Conservation (phyloP, 2,113 vertebrate species). For the Leucosticte australis region DNA sequence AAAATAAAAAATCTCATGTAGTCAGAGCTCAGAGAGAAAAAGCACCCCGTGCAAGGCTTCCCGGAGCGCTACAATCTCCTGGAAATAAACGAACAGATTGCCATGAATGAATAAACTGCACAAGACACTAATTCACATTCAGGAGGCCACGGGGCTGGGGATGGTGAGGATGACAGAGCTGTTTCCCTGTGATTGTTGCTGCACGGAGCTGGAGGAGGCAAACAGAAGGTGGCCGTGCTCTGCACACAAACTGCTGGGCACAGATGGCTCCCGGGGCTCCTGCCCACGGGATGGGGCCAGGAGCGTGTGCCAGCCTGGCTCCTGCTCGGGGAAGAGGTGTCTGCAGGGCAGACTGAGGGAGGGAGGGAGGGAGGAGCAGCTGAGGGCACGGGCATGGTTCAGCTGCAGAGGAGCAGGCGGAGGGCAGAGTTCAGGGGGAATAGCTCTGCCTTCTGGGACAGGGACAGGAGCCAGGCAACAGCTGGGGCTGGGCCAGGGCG, state of each 20-base stretch:
- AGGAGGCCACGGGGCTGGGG: constrained; percentile 3
- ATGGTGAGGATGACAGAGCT: neutral
- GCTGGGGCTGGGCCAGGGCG: neutral
- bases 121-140: constrained; percentile 48
- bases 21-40: neutral
- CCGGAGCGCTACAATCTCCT: neutral
- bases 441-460: neutral
- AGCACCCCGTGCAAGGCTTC: neutral
- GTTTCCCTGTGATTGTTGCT: neutral
- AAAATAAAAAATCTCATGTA: neutral
- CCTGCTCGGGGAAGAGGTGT: neutral
- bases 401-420: neutral
- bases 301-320: neutral
- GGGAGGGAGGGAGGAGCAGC: neutral
- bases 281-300: neutral
- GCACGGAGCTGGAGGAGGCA: neutral
- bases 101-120: constrained; percentile 52
- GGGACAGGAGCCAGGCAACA: rapidly evolving
- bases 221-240: constrained; percentile 24
- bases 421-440: neutral
- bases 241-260: neutral
- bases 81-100: constrained; percentile 59
- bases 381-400: neutral
- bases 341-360: neutral
- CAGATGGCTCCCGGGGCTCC: neutral